These are phyloP conservation scores for Choristoneura fumiferana DNA, from an alignment of 1,140 invertebrate species.

Conservation along the genomic window DNA sequence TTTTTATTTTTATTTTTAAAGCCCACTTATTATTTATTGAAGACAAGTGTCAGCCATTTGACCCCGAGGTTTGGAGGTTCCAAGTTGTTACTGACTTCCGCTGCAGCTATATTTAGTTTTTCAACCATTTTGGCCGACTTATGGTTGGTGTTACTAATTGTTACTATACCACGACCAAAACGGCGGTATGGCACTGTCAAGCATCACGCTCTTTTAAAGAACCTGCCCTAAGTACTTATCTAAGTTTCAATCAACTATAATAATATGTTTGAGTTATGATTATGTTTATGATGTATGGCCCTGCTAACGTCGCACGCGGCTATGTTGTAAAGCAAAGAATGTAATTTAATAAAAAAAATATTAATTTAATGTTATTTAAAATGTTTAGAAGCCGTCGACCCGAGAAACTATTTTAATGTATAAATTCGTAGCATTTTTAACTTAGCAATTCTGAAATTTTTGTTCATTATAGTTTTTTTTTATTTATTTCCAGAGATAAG, in stretches of 20 bases:
- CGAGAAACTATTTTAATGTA: conserved; percentile 37
- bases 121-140: too few species aligned
- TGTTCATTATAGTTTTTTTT: conserved; percentile 55
- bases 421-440: conserved; percentile 48
- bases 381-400: conserved; percentile 12
- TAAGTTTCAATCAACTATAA: background rate
- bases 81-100: too few species aligned
- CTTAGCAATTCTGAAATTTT: conserved; percentile 44
- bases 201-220: too few species aligned
- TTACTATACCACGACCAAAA: too few species aligned
- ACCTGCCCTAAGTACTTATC: too few species aligned
- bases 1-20: too few species aligned
- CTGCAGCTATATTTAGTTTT: too few species aligned
- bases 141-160: too few species aligned
- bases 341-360: conserved; percentile 5
- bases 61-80: too few species aligned
- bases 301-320: background rate
- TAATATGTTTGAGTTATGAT: conserved; percentile 1
- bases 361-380: conserved; percentile 18
- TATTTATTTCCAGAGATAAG: conserved; percentile 65
- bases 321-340: conserved; percentile 6
- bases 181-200: too few species aligned
- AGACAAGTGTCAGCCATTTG: too few species aligned
- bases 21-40: too few species aligned
- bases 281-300: background rate